These are phyloP conservation scores for Agrilus cyanescens DNA, from an alignment of 2,888 invertebrate genomes.

Conservation along the genomic window DNA sequence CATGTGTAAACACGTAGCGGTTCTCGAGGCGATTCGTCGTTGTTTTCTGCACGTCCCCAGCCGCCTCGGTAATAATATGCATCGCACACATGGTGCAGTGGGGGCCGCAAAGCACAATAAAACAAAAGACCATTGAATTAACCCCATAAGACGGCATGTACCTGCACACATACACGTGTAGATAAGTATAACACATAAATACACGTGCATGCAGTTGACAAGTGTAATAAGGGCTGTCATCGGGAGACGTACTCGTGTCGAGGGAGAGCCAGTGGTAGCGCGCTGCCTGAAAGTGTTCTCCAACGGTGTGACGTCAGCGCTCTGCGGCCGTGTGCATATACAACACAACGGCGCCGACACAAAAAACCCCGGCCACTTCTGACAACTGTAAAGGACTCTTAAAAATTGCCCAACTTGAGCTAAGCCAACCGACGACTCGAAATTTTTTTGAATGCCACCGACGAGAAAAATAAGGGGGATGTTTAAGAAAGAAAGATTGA, in stretches of 20 bases:
- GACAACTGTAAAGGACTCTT: slow-evolving; percentile 7
- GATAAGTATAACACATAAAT: too few relatives aligned
- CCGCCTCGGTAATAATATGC: too few relatives aligned
- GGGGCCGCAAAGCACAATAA: too few relatives aligned
- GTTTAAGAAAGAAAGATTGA: too few relatives aligned
- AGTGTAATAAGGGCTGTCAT: slow-evolving; percentile 11
- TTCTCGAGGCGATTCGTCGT: too few relatives aligned
- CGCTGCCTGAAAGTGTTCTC: slow-evolving; percentile 12
- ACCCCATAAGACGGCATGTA: slow-evolving; percentile 5
- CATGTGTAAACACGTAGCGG: too few relatives aligned
- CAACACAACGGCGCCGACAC: slow-evolving; percentile 7
- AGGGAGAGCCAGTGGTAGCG: slow-evolving; percentile 10
- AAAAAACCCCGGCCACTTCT: slow-evolving; percentile 11
- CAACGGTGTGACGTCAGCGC: slow-evolving; percentile 14
- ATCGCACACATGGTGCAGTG: too few relatives aligned
- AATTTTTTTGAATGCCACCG: too few relatives aligned
- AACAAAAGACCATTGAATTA: slow-evolving; percentile 13
- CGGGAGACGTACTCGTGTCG: slow-evolving; percentile 14
- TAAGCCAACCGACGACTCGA: not conserved
- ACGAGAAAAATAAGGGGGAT: too few relatives aligned
- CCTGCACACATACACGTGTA: too few relatives aligned
- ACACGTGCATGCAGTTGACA: slow-evolving; percentile 13
- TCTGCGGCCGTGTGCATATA: slow-evolving; percentile 8
- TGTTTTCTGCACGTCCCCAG: too few relatives aligned
- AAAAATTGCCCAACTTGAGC: slow-evolving; percentile 9